Evolutionary conservation across 2,888 invertebrate species (phyloP).

Genomic region (Suillia variegata): DNA sequence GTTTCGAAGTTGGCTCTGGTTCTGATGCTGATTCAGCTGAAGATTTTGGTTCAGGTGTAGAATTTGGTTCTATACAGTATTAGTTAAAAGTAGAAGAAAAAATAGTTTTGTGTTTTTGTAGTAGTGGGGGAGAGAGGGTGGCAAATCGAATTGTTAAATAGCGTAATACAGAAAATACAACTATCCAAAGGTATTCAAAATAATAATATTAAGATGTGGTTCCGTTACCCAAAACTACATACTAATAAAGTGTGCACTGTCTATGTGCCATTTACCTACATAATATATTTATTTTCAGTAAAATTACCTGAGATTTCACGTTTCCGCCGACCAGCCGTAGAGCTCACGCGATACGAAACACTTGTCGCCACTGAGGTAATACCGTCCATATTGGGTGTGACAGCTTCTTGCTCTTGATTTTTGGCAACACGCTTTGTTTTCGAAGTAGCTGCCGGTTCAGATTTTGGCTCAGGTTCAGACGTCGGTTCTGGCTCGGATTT

Average conservation of each 20-base stretch:
- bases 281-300: not conserved
- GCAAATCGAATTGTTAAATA: constrained; percentile 35
- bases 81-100: not conserved
- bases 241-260: not conserved
- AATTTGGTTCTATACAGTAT: constrained; percentile 35
- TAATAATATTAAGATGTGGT: no score
- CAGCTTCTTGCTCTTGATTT: constrained; percentile 61
- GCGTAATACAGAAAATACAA: not conserved
- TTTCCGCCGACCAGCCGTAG: constrained; percentile 59
- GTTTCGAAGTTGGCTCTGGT: constrained; percentile 59
- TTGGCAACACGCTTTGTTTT: constrained; percentile 66
- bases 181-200: no score
- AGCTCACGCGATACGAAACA: constrained; percentile 78
- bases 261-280: not conserved
- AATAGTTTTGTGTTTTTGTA: constrained; percentile 18
- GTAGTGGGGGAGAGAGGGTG: constrained; percentile 33
- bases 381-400: constrained; percentile 64
- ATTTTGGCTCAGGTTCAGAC: constrained; percentile 23
- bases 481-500: constrained; percentile 28
- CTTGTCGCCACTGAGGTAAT: constrained; percentile 77
- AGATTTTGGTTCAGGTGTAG: constrained; percentile 60
- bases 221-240: not conserved
- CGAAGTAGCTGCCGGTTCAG: constrained; percentile 24
- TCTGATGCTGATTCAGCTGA: constrained; percentile 63
- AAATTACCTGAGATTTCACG: constrained; percentile 37